Evolutionary conservation across 2,888 invertebrate genomes (phyloP), one percentile per base, ranked within the genome.

Genomic region (Drosophila lutescens): DNA sequence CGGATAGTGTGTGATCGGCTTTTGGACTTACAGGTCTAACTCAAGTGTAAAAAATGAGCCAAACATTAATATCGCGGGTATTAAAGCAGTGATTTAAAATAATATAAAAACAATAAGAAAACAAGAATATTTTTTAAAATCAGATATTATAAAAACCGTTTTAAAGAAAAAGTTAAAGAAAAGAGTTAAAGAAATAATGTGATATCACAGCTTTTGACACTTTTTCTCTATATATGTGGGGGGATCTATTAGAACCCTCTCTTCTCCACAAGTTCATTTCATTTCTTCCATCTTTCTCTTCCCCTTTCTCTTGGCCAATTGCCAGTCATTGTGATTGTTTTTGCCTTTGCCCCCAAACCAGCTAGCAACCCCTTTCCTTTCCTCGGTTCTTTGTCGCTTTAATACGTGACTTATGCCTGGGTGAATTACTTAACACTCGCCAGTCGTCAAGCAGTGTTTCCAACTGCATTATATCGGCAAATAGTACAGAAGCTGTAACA

Each of bases 371-470:
- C 44, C 44, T 13, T 12, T 26, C 43, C 43, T 12, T 10, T 30
- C 30, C 30, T 10, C 15, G 5, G 30, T 47, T 46, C 46, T 69
- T 66, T 63, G 70, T 73, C 67, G 68, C 59, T 54, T 47, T 70
- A 67, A 80, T 83, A 83, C 86, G 86, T 83, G 82, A 83, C 82
- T 82, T 83, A 70, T 82, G 83, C 61, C 59, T 75, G 51, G 68
- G 44, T 67, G 63, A 75, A 77, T 83, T 75, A 82, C 82, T 83
- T 84, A 81, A 80, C 80, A 80, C 73, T 74, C 60, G 68, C 58
- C 68, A 78, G 44, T 49, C 67, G 50, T 41, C 32, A 30, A 13
- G 10, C 46, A 41, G 54, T 50, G 7, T 30, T 30, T 32, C 23
- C 55, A 40, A 36, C 44, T 62, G 53, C 53, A 55, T 49, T 13